Base-by-base conservation (phyloP, 2,797 vertebrate species). In the Buceros bicornis region DNA sequence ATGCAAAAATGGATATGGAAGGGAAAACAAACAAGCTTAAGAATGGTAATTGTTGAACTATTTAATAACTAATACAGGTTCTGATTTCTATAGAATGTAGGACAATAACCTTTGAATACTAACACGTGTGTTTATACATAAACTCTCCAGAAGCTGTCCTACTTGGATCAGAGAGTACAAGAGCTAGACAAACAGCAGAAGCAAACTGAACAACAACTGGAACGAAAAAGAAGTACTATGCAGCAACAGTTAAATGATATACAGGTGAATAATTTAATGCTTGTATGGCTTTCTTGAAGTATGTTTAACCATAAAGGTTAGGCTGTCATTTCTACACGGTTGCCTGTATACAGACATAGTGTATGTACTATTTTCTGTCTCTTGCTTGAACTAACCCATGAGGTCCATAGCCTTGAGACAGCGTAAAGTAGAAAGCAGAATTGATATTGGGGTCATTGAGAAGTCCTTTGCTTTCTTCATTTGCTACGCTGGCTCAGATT, bases 391-490 rank as follows among this genome's bases (percentile, higher is more conserved):
- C 77, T 95, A 97, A 67, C 90, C 56, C 93, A 57, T 77, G 77
- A 95, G 37, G 24, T 85, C 69, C 66, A 80, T 86, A 95, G 88
- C 84, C 83, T 82, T 95, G 93, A 94, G 78, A 97, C 57, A 94
- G 82, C 7, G 1, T 97, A 84, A 95, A 95, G 78, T 90, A 80
- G 87, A 94, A 95, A 96, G 78, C 77, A 94, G 87, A 97, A 97
- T 92, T 97, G 57, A 94, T 92, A 94, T 71, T 87, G 83, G 82
- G 92, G 94, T 97, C 93, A 94, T 45, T 93, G 93, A 93, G 79
- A 95, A 97, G 91, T 95, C 86, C 84, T 93, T 89, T 78, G 66
- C 82, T 97, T 93, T 97, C 79, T 97, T 95, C 91, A 96, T 93
- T 96, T 97, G 81, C 88, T 87, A 66, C 76, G 47, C 40, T 89